Percentiles rank a stretch among this genome's conserved stretches.
Evolutionary conservation across 2,113 vertebrate species (phyloP).

Genomic region (Loxodonta africana): DNA sequence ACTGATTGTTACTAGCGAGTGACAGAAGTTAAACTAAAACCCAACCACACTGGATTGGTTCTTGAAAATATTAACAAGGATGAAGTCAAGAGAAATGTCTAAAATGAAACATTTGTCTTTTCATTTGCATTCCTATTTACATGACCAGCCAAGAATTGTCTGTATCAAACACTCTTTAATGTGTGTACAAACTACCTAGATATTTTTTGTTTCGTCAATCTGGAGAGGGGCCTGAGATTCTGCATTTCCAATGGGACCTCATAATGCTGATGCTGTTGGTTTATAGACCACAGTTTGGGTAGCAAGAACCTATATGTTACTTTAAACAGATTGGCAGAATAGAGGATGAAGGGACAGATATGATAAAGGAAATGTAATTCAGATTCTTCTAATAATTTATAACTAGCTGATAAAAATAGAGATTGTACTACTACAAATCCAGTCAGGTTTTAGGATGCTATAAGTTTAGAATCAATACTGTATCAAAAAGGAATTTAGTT

Average conservation of each 20-base stretch:
- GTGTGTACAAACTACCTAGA: background rate
- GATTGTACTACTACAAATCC: background rate
- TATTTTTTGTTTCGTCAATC: background rate
- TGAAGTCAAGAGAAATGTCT: background rate
- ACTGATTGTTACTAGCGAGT: background rate
- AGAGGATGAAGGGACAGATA: background rate
- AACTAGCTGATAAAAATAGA: background rate
- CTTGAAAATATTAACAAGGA: slow-evolving; percentile 30
- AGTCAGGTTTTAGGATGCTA: background rate
- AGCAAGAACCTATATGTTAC: background rate
- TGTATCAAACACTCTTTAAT: background rate
- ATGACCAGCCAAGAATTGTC: background rate
- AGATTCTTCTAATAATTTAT: slow-evolving; percentile 31
- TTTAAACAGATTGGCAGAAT: background rate
- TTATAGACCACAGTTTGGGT: background rate
- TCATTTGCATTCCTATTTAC: background rate
- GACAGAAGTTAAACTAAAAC: background rate
- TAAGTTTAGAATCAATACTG: slow-evolving; percentile 3
- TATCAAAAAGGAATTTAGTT: slow-evolving; percentile 4
- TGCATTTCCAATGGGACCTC: background rate
- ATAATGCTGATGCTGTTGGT: background rate
- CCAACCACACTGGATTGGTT: background rate
- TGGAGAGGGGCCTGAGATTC: background rate
- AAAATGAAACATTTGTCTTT: background rate
- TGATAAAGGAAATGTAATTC: background rate